phyloP scores from a whole-genome alignment of 2,888 invertebrate genomes.

The Cremastinae sp. region DNA sequence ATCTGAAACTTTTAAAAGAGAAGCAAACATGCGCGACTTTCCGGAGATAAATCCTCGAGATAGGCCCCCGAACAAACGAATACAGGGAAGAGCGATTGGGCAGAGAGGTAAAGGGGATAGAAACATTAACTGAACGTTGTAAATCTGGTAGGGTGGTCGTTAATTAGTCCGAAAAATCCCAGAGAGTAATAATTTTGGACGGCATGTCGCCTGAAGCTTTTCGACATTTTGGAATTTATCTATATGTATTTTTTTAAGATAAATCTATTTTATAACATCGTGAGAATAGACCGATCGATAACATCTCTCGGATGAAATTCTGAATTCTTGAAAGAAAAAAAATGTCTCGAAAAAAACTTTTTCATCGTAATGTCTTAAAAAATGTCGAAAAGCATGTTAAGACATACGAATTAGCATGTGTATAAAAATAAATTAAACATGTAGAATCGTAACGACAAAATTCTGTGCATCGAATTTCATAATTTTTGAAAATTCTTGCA shows the following conservation, averaged over 20 bases:
- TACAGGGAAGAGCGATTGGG: conserved; percentile 19
- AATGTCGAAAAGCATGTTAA: too few species aligned
- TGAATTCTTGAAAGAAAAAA: too few species aligned
- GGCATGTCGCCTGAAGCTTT: not conserved
- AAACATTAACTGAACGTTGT: conserved; percentile 15
- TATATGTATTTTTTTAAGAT: conserved; percentile 7
- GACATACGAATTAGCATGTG: too few species aligned
- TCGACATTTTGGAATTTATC: conserved; percentile 11
- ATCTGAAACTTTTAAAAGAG: conserved; percentile 55
- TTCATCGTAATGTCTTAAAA: too few species aligned
- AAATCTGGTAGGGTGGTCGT: conserved; percentile 45
- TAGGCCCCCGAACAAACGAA: not conserved
- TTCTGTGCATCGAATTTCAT: too few species aligned
- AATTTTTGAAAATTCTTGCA: too few species aligned
- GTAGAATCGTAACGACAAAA: too few species aligned
- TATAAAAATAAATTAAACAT: too few species aligned
- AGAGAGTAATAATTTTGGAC: conserved; percentile 9
- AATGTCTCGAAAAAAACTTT: too few species aligned
- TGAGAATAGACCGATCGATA: too few species aligned
- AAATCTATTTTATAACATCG: not conserved
- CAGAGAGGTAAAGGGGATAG: too few species aligned
- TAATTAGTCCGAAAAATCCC: conserved; percentile 58
- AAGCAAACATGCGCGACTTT: conserved; percentile 62
- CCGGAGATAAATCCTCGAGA: conserved; percentile 51
- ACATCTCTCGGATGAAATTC: not conserved